phyloP scores from a whole-genome alignment of 2,888 invertebrate genomes.

The Oscheius onirici region DNA sequence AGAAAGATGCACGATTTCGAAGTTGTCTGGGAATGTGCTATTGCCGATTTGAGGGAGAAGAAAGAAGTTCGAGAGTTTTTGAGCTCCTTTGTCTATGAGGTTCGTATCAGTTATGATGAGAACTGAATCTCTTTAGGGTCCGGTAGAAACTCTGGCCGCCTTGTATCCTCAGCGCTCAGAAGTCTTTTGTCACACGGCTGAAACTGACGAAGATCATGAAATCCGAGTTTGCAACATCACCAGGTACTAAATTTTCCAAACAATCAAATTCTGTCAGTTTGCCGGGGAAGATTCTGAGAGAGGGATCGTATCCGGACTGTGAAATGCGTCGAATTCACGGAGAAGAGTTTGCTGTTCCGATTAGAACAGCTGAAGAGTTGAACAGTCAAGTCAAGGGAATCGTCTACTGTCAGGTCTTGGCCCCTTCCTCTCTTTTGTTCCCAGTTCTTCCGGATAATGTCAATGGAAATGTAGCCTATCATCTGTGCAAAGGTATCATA shows the following conservation, averaged over 20 bases:
- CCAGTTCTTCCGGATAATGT: constrained; percentile 25
- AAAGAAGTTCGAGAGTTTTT: constrained; percentile 18
- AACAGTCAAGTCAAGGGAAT: constrained; percentile 16
- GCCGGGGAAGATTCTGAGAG: constrained; percentile 5
- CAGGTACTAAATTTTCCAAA: neutral
- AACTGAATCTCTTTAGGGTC: constrained; percentile 27
- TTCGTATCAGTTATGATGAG: neutral
- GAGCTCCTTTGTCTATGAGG: constrained; percentile 4
- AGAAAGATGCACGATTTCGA: constrained; percentile 23
- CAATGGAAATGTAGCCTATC: constrained; percentile 2
- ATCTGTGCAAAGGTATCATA: constrained; percentile 16
- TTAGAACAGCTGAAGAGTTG: neutral
- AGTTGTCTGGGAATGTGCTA: constrained; percentile 36
- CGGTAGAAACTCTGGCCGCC: constrained; percentile 17
- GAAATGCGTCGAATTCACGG: constrained; percentile 22
- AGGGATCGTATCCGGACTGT: constrained; percentile 23
- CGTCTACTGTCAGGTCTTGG: constrained; percentile 27
- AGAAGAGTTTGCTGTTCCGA: constrained; percentile 10
- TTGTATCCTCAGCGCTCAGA: constrained; percentile 24
- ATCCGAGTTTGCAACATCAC: constrained; percentile 17
- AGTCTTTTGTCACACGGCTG: constrained; percentile 6
- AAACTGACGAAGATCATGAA: neutral
- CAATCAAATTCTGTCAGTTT: constrained; percentile 18
- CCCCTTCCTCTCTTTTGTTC: neutral
- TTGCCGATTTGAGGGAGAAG: neutral